These are phyloP conservation scores for Mirza zaza DNA, from an alignment of 2,113 vertebrate species.

Conservation along the genomic window DNA sequence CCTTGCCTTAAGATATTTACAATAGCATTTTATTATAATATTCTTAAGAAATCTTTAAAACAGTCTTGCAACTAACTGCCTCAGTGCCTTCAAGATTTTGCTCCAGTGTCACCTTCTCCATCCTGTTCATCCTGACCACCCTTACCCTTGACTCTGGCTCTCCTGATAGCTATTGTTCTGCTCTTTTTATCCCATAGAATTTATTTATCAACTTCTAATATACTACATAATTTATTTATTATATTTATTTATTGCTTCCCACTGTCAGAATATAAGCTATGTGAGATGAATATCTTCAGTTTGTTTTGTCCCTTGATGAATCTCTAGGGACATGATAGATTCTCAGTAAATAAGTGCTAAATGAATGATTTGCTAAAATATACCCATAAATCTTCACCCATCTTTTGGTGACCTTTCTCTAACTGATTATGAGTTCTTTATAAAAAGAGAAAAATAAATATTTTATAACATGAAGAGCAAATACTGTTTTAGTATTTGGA, in stretches of 20 bases:
- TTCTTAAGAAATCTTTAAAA: neutral
- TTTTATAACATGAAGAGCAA: neutral
- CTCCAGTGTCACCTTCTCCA: neutral
- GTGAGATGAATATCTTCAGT: neutral
- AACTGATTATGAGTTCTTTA: neutral
- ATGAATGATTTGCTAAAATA: neutral
- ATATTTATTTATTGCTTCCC: neutral
- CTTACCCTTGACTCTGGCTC: neutral
- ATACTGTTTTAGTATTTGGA: neutral
- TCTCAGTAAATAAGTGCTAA: neutral
- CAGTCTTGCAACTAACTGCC: neutral
- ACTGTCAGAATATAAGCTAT: neutral
- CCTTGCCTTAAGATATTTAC: neutral
- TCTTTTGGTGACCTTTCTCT: neutral
- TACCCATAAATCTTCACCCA: neutral
- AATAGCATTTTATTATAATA: neutral
- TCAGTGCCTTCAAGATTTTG: neutral
- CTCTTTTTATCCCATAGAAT: neutral
- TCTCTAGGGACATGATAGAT: neutral
- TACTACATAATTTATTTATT: neutral
- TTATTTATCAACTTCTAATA: neutral
- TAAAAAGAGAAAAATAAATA: neutral
- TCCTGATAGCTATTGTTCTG: neutral
- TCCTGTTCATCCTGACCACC: neutral
- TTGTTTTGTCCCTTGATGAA: neutral